Percentiles rank a stretch among this genome's conserved stretches.
Evolutionary conservation across 2,888 invertebrate genomes (phyloP).

Genomic region (Cephalotes varians): DNA sequence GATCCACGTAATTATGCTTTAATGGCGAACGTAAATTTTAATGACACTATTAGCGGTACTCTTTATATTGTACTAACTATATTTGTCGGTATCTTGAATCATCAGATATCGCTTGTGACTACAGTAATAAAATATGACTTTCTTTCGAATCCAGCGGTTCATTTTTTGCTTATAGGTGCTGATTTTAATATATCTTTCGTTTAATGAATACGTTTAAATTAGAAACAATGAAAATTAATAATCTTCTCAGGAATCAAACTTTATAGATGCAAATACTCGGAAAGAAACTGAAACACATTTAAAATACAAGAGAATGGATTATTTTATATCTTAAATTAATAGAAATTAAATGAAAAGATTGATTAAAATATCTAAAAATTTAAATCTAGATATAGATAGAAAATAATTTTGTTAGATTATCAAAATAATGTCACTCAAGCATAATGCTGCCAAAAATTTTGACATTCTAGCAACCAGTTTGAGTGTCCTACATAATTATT

Average conservation of each 20-base stretch:
- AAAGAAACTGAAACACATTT: not conserved
- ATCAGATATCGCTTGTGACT: not conserved
- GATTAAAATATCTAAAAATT: too few species aligned
- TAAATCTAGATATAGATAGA: too few species aligned
- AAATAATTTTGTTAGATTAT: too few species aligned
- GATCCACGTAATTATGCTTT: slow-evolving; percentile 5
- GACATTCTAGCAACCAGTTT: too few species aligned
- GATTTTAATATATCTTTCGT: not conserved
- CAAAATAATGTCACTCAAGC: too few species aligned
- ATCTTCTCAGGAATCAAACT: not conserved
- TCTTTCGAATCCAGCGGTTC: not conserved
- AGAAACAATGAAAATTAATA: not conserved
- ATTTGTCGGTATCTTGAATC: slow-evolving; percentile 16
- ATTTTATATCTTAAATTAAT: not conserved
- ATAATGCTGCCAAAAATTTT: too few species aligned
- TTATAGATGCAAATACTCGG: not conserved
- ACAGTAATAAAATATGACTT: not conserved
- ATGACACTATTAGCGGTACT: not conserved
- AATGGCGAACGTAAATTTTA: slow-evolving; percentile 19
- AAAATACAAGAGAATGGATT: not conserved
- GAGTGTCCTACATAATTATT: too few species aligned
- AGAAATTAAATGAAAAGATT: too few species aligned
- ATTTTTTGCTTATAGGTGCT: not conserved
- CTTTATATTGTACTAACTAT: slow-evolving; percentile 10
- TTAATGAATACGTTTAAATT: not conserved